Conservation (phyloP, 2,797 vertebrate species). For the Ctenosaura bakeri region DNA sequence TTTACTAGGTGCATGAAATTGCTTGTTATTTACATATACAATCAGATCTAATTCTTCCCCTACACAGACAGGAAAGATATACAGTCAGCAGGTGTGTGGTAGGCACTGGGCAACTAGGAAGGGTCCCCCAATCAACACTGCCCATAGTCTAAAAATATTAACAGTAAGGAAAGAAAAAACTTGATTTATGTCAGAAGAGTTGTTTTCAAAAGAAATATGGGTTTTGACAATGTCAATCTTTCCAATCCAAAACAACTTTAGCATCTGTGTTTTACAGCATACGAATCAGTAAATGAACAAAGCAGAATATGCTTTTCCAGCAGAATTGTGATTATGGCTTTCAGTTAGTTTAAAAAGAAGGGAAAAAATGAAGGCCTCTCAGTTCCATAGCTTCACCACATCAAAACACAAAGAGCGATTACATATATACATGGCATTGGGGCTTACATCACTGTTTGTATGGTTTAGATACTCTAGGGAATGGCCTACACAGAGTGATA, state of each 20-base stretch:
- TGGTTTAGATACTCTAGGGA: conserved; percentile 38
- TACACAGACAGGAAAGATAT: not conserved
- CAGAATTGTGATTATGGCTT: conserved; percentile 22
- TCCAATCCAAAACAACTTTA: conserved; percentile 14
- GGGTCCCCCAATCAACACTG: not conserved
- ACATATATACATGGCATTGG: conserved; percentile 39
- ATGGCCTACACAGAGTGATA: not conserved
- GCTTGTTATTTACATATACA: not conserved
- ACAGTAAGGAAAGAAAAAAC: conserved; percentile 28
- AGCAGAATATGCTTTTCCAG: conserved; percentile 26
- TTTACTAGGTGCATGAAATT: not conserved
- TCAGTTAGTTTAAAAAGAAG: conserved; percentile 29
- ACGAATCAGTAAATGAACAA: conserved; percentile 18
- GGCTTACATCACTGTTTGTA: conserved; percentile 34
- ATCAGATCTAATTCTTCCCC: not conserved
- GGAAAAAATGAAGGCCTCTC: conserved; percentile 30
- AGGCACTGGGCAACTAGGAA: not conserved
- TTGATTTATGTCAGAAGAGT: conserved; percentile 23
- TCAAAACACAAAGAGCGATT: conserved; percentile 47
- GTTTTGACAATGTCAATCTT: not conserved
- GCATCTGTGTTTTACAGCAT: not conserved
- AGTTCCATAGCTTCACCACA: conserved; percentile 36
- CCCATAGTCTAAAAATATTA: conserved; percentile 16
- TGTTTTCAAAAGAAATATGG: not conserved
- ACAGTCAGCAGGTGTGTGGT: not conserved